phyloP scores from a whole-genome alignment of 2,113 vertebrate species.

The Rallus limicola region DNA sequence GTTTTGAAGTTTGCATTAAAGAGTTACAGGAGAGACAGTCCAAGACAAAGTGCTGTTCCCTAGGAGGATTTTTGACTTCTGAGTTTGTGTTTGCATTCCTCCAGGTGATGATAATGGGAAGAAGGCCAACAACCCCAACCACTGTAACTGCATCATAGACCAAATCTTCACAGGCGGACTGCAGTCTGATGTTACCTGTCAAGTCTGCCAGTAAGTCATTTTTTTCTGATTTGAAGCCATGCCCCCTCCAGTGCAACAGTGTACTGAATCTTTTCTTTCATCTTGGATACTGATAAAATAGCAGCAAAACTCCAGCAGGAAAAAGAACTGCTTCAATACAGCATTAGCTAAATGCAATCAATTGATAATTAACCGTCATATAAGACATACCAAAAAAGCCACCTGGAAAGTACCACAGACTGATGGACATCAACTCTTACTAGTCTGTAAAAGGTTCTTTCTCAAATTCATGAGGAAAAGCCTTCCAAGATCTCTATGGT shows the following conservation, averaged over 20 bases:
- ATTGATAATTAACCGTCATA: accelerated
- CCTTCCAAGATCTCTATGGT: not conserved
- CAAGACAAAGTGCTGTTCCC: not conserved
- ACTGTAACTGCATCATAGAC: constrained; percentile 99
- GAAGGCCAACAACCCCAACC: constrained; percentile 98
- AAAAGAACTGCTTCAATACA: not conserved
- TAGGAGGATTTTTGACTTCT: not conserved
- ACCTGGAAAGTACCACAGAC: not conserved
- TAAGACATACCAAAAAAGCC: not conserved
- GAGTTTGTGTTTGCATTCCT: constrained; percentile 48
- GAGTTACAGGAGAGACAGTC: not conserved
- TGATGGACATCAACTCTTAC: not conserved
- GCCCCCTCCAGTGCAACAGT: not conserved
- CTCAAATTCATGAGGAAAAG: not conserved
- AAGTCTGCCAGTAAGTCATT: constrained; percentile 93
- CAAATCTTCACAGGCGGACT: constrained; percentile 97
- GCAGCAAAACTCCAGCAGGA: not conserved
- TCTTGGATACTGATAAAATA: not conserved
- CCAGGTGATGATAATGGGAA: constrained; percentile 95
- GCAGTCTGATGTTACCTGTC: constrained; percentile 97
- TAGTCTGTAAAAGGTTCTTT: not conserved
- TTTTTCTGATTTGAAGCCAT: not conserved
- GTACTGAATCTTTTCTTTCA: not conserved
- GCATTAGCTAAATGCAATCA: not conserved
- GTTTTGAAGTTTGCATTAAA: not conserved